Evolutionary conservation across 1,140 invertebrate genomes (phyloP), one percentile per base, ranked within the genome.

Genomic region (Diachasmimorpha longicaudata): DNA sequence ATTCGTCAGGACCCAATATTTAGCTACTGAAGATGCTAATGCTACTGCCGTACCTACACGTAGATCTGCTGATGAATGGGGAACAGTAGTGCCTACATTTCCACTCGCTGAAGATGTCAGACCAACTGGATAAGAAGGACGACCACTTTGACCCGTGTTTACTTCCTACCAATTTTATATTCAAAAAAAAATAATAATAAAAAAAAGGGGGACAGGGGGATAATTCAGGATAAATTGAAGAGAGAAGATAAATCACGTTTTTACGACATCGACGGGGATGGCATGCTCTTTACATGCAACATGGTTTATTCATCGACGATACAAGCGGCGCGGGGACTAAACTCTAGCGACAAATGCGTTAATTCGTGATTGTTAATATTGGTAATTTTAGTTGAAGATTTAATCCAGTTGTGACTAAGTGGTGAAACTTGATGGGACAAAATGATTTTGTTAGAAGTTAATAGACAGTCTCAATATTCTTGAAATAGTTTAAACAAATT

Each of bases 1-100:
- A 86, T 90, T 90, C 74, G 89, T 90, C 67, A 90, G 85, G 79
- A 90, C 88, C 89, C 87, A 90, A 86, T 90, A 90, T 79, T 90
- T 90, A 84, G 89, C 88, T 85, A 90, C 88, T 81, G 87, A 89
- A 76, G 89, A 88, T 71, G 87, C 87, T 87, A 89, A 87, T 70
- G 88, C 85, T 85, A 88, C 87, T 42, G 87, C 87, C 84, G 87
- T 89, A 86, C 88, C 89, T 86, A 90, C 88, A 79, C 88, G 88
- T 78, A 89, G 85, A 80, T 89, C 89, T 72, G 87, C 78, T 71
- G 88, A 85, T 67, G 87, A 84, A 81, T 87, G 83, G 67, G 84
- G 83, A 75, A 75, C 67, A 55, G 82, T 84, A 82, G 79, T 86
- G 70, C 85, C 85, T 85, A 88, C 85, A 86, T 87, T 87, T 80